Base-by-base conservation (phyloP, 2,888 invertebrate species). In the Troides oblongomaculatus region DNA sequence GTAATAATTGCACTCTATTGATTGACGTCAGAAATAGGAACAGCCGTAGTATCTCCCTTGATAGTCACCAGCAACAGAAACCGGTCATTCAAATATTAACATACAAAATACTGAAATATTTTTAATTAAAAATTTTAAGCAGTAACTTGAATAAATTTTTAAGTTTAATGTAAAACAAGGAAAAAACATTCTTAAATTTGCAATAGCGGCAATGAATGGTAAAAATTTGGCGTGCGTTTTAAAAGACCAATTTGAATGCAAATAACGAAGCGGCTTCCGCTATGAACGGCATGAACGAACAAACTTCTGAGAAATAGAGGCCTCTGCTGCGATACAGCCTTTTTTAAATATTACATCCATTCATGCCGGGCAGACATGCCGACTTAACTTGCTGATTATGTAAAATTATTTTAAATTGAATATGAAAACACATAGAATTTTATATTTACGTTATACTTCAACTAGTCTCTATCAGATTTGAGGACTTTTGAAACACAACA, bases 261-360 rank as follows among this genome's bases (percentile, higher is more conserved):
- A 68, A 68, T 68, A 68, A 68, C 62, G 67, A 68, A 68, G 46
- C 46, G 57, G 62, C 67, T 68, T 62, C 62, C 67, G 67, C 62
- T 53, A 43, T 62, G 62, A 62, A 39, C 67, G 62, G 23, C 62
- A 43, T 5, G 25, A 67, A 43, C 64, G 43, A 64, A 62, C 57
- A 67, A 67, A 67, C 67, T 67, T 67, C 56, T n/a, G 30, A 23
- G 50, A 66, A 66, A 61, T 57, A 66, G 57, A 17, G 57, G 62
- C n/a, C 46, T 66, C 56, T 21, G 58, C 8, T 57, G 18, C 57
- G 50, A 50, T 57, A 57, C 57, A 57, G 57, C n/a, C 57, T 57
- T 50, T 64, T 66, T 60, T 60, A 30, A 66, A 60, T 58, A 66
- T 36, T n/a, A 60, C 21, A 66, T 30, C 50, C 50, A 50, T 50